Base-by-base conservation (phyloP, 2,888 invertebrate genomes). In the Shargacucullia verbasci region DNA sequence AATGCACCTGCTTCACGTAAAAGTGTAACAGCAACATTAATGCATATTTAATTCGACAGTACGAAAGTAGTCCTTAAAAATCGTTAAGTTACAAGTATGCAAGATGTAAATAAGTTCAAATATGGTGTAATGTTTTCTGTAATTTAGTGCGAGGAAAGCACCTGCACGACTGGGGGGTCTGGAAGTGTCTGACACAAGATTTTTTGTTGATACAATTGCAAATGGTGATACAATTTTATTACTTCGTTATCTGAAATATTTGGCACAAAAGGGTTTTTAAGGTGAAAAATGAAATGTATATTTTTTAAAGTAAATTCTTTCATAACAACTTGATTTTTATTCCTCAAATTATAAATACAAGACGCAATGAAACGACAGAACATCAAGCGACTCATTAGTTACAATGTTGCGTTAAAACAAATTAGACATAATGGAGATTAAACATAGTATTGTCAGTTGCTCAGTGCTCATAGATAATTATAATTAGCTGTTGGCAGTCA, bases 151-250 rank as follows among this genome's bases (percentile, higher is more conserved):
- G 37, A 63, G 54, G 52, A 52, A 65, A 74, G 67, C 79, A 81
- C 81, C 81, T 81, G 76, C 72, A 34, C 57, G 46, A 47, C 59
- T 56, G 80, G 85, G 84, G 69, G 84, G 85, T 85, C 85, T 48
- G 43, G 7, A 40, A 53, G 25, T 70, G 65, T 62, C 58, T 55
- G 64, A 54, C 52, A 62, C 58, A 62, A 61, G 37, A 54, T 66
- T 77, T 49, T 77, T 81, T 84, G 74, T 80, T 79, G 76, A 81
- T 70, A 70, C 80, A 81, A 80, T 70, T 80, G 77, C 64, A 20
- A 50, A 13, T 41, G 34, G 14, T 47, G 58, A 48, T 48, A 62
- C 50, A 52, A 55, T 59, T 68, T 55, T 34, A 63, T 54, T 63
- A 55, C 27, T 39, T 4, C 40, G 14, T 41, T 40, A 15, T 29